phyloP scores from a whole-genome alignment of 2,888 invertebrate species.

The Diarsia dahlii region DNA sequence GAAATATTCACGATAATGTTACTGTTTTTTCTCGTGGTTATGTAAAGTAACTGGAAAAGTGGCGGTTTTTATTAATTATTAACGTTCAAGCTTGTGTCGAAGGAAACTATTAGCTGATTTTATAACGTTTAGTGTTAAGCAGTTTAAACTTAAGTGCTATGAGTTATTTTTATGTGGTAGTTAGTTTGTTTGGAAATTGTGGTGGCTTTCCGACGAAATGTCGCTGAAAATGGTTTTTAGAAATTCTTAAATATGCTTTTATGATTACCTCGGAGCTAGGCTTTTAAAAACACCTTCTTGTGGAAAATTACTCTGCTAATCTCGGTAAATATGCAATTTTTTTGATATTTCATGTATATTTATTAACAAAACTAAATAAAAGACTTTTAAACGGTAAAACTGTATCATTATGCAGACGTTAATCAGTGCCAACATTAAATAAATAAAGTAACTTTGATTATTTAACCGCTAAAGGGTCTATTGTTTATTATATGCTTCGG shows the following conservation, averaged over 20 bases:
- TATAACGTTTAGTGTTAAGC: conserved; percentile 34
- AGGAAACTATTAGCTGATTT: conserved; percentile 60
- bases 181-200: conserved; percentile 26
- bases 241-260: neutral
- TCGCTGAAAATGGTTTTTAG: neutral
- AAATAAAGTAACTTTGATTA: neutral
- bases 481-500: neutral
- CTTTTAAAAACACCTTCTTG: neutral
- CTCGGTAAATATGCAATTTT: neutral
- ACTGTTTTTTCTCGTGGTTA: conserved; percentile 46
- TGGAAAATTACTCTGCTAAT: neutral
- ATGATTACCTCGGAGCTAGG: neutral
- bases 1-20: conserved; percentile 47
- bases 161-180: conserved; percentile 33
- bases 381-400: neutral
- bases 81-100: conserved; percentile 46
- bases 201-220: neutral
- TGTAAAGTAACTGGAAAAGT: conserved; percentile 37
- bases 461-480: neutral
- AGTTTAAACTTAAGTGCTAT: conserved; percentile 24
- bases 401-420: too few species aligned
- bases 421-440: too few species aligned
- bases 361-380: neutral
- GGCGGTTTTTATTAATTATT: conserved; percentile 59
- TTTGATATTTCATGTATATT: neutral